Conservation (phyloP, 2,113 vertebrate genomes). For the Sorex araneus region DNA sequence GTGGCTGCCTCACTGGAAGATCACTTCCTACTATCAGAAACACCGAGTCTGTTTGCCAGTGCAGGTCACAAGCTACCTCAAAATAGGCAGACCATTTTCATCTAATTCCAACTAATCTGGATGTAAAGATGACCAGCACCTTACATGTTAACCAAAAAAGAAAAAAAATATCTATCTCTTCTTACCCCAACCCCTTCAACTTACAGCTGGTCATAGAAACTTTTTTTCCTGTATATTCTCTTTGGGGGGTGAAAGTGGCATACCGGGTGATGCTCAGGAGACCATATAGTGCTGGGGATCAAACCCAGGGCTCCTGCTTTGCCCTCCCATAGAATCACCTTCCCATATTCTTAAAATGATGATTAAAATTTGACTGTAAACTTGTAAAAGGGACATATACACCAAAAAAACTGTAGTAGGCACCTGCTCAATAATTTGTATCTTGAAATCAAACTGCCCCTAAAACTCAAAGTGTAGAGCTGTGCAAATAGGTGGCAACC, state of each 20-base stretch:
- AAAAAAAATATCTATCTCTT: background rate
- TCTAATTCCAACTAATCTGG: constrained; percentile 29
- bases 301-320: no score
- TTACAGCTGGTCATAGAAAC: constrained; percentile 9
- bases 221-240: constrained; percentile 12
- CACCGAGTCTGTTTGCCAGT: background rate
- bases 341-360: background rate
- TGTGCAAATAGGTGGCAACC: constrained; percentile 84
- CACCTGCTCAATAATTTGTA: background rate
- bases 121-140: background rate
- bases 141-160: background rate
- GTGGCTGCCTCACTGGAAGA: background rate
- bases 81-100: background rate
- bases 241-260: no score
- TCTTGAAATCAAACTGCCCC: constrained; percentile 30
- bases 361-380: background rate
- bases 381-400: no score
- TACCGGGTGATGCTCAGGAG: no score
- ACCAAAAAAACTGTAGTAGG: background rate
- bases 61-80: background rate
- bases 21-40: background rate
- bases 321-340: no score
- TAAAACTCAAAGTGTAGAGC: constrained; percentile 43
- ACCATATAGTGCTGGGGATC: no score
- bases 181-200: no score